These are phyloP conservation scores for Delichon dasypus DNA, from an alignment of 2,797 vertebrate species.

Conservation along the genomic window DNA sequence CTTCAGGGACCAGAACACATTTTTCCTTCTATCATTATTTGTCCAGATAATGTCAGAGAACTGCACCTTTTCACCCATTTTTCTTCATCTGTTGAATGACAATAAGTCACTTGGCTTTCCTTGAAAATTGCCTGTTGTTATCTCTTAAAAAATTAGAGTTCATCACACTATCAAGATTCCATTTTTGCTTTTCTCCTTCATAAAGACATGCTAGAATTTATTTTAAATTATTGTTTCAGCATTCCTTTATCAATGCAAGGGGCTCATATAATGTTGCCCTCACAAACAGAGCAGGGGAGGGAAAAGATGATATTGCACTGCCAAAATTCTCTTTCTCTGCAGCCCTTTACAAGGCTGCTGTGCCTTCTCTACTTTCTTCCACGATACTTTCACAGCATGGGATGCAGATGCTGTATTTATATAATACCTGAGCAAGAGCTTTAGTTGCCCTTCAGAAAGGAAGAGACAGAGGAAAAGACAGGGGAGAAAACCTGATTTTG, in stretches of 20 bases:
- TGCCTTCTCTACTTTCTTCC: background rate
- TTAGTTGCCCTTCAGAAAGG: background rate
- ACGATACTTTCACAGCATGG: background rate
- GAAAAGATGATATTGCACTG: background rate
- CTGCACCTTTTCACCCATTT: background rate
- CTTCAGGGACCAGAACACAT: background rate
- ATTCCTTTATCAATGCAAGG: background rate
- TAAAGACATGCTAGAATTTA: background rate
- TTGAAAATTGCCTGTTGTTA: background rate
- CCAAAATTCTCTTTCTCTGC: background rate
- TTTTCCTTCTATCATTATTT: background rate
- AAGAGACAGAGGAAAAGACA: background rate
- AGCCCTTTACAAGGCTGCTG: background rate
- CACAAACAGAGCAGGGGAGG: background rate
- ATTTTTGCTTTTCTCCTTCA: background rate
- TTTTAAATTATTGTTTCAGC: background rate
- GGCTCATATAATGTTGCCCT: background rate
- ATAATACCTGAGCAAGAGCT: background rate
- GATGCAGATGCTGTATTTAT: background rate
- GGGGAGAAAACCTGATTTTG: background rate
- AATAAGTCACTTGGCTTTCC: background rate
- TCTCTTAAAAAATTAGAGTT: slow-evolving; percentile 27
- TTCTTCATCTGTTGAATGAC: background rate
- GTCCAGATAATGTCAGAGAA: background rate
- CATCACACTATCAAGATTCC: background rate